phyloP scores from a whole-genome alignment of 2,113 vertebrate genomes.

The Perccottus glenii region DNA sequence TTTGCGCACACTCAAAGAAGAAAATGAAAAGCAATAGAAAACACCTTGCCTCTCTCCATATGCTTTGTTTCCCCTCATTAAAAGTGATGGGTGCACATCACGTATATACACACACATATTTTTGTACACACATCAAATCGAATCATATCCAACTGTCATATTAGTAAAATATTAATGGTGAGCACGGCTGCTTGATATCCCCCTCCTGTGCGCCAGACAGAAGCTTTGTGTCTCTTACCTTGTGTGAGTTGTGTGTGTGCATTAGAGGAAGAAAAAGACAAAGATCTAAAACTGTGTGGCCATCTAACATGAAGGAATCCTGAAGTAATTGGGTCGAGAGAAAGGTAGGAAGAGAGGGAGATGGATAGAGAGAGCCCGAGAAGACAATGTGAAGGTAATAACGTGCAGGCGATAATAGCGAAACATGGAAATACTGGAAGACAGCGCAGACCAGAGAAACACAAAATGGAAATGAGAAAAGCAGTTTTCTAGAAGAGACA shows the following conservation, averaged over 20 bases:
- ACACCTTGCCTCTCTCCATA: constrained; percentile 50
- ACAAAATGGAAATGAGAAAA: background rate
- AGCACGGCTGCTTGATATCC: constrained; percentile 48
- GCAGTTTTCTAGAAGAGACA: constrained; percentile 7
- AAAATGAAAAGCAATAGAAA: constrained; percentile 51
- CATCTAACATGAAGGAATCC: constrained; percentile 53
- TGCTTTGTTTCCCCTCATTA: constrained; percentile 76
- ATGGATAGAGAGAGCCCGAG: background rate
- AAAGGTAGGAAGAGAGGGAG: constrained; percentile 33
- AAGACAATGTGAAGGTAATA: constrained; percentile 16
- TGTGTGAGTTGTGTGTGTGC: constrained; percentile 24
- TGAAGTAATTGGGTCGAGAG: constrained; percentile 70
- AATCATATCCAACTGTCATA: constrained; percentile 67
- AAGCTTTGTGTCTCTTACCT: constrained; percentile 19
- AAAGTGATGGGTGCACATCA: constrained; percentile 74
- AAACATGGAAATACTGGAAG: constrained; percentile 2
- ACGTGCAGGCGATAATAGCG: constrained; percentile 7
- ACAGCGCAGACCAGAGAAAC: constrained; percentile 5
- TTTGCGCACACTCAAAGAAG: constrained; percentile 16
- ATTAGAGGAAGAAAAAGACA: constrained; percentile 30
- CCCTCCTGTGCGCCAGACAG: constrained; percentile 25
- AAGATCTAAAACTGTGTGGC: constrained; percentile 52
- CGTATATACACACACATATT: constrained; percentile 23
- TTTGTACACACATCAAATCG: constrained; percentile 46
- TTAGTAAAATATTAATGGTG: constrained; percentile 75